phyloP scores from a whole-genome alignment of 2,113 vertebrate genomes.

The Meriones unguiculatus region DNA sequence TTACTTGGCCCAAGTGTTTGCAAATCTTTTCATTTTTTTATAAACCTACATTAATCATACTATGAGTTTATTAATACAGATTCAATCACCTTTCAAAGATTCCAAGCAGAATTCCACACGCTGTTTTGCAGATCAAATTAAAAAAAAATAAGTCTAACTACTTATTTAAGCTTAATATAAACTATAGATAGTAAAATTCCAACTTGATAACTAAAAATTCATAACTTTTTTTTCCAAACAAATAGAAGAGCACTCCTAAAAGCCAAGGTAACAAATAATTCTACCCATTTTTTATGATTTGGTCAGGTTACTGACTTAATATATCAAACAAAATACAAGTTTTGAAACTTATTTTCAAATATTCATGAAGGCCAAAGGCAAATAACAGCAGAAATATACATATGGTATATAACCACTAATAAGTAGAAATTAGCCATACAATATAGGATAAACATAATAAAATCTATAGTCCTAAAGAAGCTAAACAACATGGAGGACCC shows the following conservation, averaged over 20 bases:
- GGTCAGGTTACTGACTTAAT: slow-evolving; percentile 64
- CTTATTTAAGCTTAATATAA: background rate
- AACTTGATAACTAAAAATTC: slow-evolving; percentile 66
- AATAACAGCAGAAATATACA: slow-evolving; percentile 19
- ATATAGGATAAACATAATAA: too few species aligned
- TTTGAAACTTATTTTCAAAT: slow-evolving; percentile 49
- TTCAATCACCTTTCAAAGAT: background rate
- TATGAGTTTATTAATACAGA: background rate
- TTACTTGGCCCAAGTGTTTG: background rate
- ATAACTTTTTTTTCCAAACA: slow-evolving; percentile 77
- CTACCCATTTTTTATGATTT: background rate
- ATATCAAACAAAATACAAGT: slow-evolving; percentile 68
- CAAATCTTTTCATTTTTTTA: background rate
- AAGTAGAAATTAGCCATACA: too few species aligned
- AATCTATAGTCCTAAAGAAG: too few species aligned
- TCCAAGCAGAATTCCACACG: background rate
- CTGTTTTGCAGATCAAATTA: background rate
- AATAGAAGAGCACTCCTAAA: slow-evolving; percentile 71
- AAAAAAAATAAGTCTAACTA: background rate
- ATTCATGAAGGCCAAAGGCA: slow-evolving; percentile 50
- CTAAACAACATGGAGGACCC: too few species aligned
- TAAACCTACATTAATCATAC: background rate
- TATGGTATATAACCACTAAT: too few species aligned
- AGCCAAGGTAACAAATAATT: slow-evolving; percentile 66
- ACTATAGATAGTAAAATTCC: slow-evolving; percentile 35